phyloP scores from a whole-genome alignment of 2,113 vertebrate species.

The Heterocephalus glaber region DNA sequence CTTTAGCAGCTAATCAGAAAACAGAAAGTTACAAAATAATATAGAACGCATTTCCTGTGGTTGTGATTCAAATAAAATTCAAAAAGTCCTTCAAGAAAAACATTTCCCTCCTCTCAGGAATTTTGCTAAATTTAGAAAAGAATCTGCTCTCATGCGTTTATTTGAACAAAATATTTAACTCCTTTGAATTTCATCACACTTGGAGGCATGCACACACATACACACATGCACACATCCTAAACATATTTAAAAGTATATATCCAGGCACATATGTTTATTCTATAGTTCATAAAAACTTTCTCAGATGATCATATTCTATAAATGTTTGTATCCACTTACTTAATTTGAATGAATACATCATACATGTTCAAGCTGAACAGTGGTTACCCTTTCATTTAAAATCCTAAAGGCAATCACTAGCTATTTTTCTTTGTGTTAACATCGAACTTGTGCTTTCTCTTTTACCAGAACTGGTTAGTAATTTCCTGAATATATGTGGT shows the following conservation, averaged over 20 bases:
- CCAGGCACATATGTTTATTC: not conserved
- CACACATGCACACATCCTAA: not conserved
- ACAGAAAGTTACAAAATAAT: not conserved
- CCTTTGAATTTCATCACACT: not conserved
- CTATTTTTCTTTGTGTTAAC: slow-evolving; percentile 32
- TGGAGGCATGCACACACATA: not conserved
- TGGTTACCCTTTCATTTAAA: not conserved
- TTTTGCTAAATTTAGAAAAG: slow-evolving; percentile 29
- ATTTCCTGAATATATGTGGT: slow-evolving; percentile 57
- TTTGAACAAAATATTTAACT: slow-evolving; percentile 30
- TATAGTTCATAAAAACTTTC: not conserved
- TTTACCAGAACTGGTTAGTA: slow-evolving; percentile 43
- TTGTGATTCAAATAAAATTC: slow-evolving; percentile 43
- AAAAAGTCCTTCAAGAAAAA: slow-evolving; percentile 18
- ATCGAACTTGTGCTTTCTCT: slow-evolving; percentile 8
- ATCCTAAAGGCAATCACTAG: not conserved
- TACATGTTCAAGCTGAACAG: not conserved
- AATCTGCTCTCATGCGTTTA: not conserved
- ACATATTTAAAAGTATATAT: not conserved
- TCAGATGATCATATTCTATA: not conserved
- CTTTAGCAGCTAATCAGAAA: not conserved
- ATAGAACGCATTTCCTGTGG: not conserved
- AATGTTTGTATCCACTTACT: not conserved
- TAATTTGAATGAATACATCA: not conserved
- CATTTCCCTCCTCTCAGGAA: not conserved